Evolutionary conservation across 2,797 vertebrate species (phyloP), one percentile per base, ranked within the genome.

Genomic region (Siniperca obscura): DNA sequence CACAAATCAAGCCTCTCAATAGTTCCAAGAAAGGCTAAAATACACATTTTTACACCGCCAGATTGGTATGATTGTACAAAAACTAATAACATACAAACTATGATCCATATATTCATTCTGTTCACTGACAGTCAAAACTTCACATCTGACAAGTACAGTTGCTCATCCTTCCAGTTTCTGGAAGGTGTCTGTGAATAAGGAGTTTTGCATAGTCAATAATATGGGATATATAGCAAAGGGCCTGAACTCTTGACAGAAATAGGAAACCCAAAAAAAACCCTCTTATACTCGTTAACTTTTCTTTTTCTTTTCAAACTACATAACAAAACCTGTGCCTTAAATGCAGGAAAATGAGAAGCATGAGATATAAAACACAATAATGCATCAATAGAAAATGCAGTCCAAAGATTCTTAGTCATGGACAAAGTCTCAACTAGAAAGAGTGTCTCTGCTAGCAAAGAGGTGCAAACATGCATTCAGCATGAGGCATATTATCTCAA

Each of bases 401-500:
- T 17, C 38, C 30, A 79, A 42, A 69, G 22, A 70, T 21, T 70
- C 19, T 67, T 11, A 40, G 22, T 56, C 19, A 72, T 6, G 3
- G 21, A 27, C 40, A 50, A 65, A 40, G 61, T 42, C n/a, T 60
- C 22, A 21, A 60, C 16, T 14, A 27, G n/a, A 52, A 50, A 50
- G n/a, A 12, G 11, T 34, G 38, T 36, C 42, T 44, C 17, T n/a
- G 36, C 7, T 0, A 19, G 38, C 16, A 69, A 16, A 56, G 40
- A 68, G 27, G 65, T 78, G 34, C 57, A 74, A 76, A 70, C 8
- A 22, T 9, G 5, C 2, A 10, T 78, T 80, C 57, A 78, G 74
- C 59, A 80, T 56, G 3, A 22, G 27, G 62, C 57, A 44, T 40
- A 30, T 56, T 40, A 53, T 53, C 44, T 52, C 48, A 4, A 12